Percentiles rank a stretch among this genome's conserved stretches.
These are phyloP conservation scores for Acanthosepion pharaonis DNA, from an alignment of 2,888 invertebrate species.

Conservation along the genomic window DNA sequence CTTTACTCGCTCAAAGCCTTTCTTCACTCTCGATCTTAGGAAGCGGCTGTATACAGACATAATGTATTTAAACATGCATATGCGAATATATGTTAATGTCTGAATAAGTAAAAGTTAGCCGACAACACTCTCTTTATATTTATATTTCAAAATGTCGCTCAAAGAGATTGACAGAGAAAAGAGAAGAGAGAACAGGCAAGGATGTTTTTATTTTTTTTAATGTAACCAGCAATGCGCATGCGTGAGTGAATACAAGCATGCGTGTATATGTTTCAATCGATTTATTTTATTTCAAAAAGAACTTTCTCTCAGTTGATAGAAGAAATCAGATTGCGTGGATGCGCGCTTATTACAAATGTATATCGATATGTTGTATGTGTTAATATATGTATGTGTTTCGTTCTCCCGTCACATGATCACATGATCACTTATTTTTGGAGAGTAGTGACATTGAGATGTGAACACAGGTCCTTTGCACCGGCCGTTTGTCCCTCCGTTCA, in stretches of 20 bases:
- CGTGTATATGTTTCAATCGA: neutral
- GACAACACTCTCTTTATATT: too few relatives aligned
- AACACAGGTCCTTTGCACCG: neutral
- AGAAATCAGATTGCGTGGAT: neutral
- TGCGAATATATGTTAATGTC: too few relatives aligned
- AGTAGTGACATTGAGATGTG: neutral
- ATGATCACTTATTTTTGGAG: neutral
- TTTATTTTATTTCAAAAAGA: neutral
- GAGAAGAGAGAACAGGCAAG: too few relatives aligned
- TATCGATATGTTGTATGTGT: neutral
- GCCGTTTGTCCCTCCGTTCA: neutral
- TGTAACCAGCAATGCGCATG: too few relatives aligned
- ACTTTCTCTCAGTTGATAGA: neutral
- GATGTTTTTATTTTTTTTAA: too few relatives aligned
- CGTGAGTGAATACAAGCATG: neutral
- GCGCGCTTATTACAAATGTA: neutral
- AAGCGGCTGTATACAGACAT: too few relatives aligned
- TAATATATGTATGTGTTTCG: neutral
- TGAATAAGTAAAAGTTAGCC: too few relatives aligned
- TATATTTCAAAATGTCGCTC: too few relatives aligned
- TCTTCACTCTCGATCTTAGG: too few relatives aligned
- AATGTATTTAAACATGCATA: too few relatives aligned
- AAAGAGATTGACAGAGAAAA: too few relatives aligned
- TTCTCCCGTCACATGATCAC: neutral
- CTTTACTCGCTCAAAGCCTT: too few relatives aligned